Percentiles rank a stretch among this genome's conserved stretches.
These are phyloP conservation scores for Porites rus DNA, from an alignment of 92 coral and sea anemone genomes.

Conservation along the genomic window DNA sequence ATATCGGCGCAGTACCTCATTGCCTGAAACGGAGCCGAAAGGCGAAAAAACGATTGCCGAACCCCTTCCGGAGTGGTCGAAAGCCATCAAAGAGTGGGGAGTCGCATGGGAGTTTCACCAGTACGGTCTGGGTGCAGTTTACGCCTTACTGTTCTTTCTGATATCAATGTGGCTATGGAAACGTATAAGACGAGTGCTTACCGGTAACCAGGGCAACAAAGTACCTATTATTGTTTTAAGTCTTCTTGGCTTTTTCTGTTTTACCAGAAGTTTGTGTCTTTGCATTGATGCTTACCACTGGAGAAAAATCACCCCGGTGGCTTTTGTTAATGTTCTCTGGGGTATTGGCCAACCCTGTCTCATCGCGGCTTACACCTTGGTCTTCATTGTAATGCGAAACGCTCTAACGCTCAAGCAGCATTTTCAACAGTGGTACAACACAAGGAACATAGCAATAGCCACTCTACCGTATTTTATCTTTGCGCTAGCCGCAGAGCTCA, in stretches of 20 bases:
- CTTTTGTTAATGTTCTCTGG: conserved; percentile 70
- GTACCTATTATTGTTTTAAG: conserved; percentile 67
- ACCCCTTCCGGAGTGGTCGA: conserved; percentile 81
- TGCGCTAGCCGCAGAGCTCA: conserved; percentile 74
- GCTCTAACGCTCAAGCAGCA: conserved; percentile 74
- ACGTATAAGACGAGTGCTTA: conserved; percentile 5
- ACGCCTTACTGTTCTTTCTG: conserved; percentile 24
- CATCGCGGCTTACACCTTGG: conserved; percentile 72
- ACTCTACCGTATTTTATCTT: conserved; percentile 79
- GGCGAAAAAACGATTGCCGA: conserved; percentile 50
- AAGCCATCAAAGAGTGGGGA: conserved; percentile 73
- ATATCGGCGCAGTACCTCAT: background rate
- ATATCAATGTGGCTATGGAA: conserved; percentile 24
- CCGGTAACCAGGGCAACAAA: conserved; percentile 40
- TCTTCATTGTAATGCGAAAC: conserved; percentile 81
- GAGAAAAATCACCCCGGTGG: conserved; percentile 49
- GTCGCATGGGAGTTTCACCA: conserved; percentile 71
- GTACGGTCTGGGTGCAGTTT: conserved; percentile 71
- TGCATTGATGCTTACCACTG: conserved; percentile 76
- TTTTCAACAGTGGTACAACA: conserved; percentile 83
- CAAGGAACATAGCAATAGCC: conserved; percentile 65
- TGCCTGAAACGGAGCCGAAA: conserved; percentile 41
- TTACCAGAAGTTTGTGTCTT: conserved; percentile 63
- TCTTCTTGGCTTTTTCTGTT: conserved; percentile 57
- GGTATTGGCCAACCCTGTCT: conserved; percentile 84